A percentile compares a stretch with the other conserved stretches of the same genome.
phyloP scores from a whole-genome alignment of 2,113 vertebrate genomes.

The Cyprinodon variegatus region DNA sequence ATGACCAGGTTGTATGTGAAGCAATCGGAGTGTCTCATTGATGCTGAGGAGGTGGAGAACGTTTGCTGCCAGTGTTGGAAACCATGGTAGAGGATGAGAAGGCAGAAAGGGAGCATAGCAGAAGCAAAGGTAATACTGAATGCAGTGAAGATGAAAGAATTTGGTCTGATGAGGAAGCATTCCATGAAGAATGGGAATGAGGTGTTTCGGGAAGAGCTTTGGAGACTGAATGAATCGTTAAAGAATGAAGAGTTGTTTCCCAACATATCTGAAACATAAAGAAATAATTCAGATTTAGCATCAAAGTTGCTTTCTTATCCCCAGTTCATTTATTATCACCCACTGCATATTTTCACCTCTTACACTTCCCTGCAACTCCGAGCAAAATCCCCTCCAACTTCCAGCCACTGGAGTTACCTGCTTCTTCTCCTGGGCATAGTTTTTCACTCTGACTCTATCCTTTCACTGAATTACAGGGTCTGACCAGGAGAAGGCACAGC shows the following conservation, averaged over 20 bases:
- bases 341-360: too few species aligned
- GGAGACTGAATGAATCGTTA: neutral
- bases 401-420: too few species aligned
- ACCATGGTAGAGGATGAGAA: neutral
- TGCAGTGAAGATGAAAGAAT: neutral
- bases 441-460: too few species aligned
- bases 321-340: neutral
- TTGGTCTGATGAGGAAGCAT: conserved; percentile 2
- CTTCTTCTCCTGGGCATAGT: too few species aligned
- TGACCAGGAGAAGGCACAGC: too few species aligned
- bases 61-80: neutral
- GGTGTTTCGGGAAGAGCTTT: neutral
- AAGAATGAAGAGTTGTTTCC: neutral
- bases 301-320: neutral
- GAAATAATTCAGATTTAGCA: neutral
- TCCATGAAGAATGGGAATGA: neutral
- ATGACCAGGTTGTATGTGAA: conserved; percentile 7
- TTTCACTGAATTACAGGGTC: too few species aligned
- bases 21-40: conserved; percentile 4
- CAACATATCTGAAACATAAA: conserved; percentile 11
- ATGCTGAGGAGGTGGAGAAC: neutral
- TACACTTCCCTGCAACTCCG: too few species aligned
- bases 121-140: neutral
- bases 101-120: neutral
- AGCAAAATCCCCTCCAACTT: too few species aligned